A percentile compares a stretch with the other conserved stretches of the same genome.
Conservation (phyloP, 2,797 vertebrate genomes). For the Tiaroga cobitis region DNA sequence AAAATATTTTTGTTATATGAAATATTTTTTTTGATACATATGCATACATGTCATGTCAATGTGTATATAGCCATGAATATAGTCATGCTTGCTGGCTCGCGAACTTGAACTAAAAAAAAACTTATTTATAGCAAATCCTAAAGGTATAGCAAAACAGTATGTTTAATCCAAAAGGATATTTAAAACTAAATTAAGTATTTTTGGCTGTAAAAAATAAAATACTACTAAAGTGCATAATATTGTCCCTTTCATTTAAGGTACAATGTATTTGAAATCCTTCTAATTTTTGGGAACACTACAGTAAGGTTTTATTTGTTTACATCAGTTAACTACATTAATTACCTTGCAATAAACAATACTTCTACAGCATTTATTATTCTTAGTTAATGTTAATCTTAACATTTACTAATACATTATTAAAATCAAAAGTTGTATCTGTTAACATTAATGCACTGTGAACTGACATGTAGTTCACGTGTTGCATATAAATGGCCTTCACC, state of each 20-base stretch:
- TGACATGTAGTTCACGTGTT: background rate
- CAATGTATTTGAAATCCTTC: background rate
- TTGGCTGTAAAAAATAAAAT: background rate
- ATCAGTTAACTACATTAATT: background rate
- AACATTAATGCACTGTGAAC: background rate
- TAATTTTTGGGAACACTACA: background rate
- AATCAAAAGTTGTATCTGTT: background rate
- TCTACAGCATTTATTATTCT: background rate
- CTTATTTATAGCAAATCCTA: background rate
- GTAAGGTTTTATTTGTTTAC: background rate
- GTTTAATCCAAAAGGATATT: background rate
- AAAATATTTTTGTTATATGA: too few relatives aligned
- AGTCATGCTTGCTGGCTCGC: too few relatives aligned
- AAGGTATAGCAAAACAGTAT: background rate
- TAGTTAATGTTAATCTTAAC: background rate
- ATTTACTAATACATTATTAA: too few relatives aligned
- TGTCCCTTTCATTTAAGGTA: background rate
- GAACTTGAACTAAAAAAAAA: too few relatives aligned
- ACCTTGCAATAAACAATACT: background rate
- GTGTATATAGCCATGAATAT: too few relatives aligned
- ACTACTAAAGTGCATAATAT: background rate
- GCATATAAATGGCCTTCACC: background rate
- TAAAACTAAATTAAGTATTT: background rate
- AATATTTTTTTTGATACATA: too few relatives aligned
- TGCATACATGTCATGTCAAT: too few relatives aligned